phyloP scores from a whole-genome alignment of 2,888 invertebrate genomes.

The Empis stercorea region DNA sequence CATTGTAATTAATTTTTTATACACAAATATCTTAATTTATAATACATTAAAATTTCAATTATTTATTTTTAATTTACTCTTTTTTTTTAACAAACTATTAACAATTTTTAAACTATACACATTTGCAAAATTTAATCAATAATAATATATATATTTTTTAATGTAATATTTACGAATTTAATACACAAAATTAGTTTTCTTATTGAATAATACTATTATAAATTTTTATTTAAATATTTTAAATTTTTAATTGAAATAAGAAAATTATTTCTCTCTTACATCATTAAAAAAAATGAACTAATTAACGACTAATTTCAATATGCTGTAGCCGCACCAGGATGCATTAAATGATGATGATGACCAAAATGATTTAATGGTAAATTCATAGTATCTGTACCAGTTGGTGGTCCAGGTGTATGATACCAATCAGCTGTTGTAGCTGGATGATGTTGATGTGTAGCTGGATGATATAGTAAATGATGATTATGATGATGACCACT shows the following conservation, averaged over 20 bases:
- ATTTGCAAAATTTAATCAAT: no score
- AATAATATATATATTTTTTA: background rate
- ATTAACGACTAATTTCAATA: slow-evolving; percentile 45
- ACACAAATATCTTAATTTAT: no score
- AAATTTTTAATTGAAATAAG: background rate
- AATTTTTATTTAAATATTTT: background rate
- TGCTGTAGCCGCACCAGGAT: slow-evolving; percentile 59
- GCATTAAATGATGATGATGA: slow-evolving; percentile 48
- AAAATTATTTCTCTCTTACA: background rate
- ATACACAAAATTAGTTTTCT: background rate
- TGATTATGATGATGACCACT: slow-evolving; percentile 33
- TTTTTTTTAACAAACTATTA: background rate
- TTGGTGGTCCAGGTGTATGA: slow-evolving; percentile 32
- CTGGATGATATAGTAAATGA: slow-evolving; percentile 34
- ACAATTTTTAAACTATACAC: background rate
- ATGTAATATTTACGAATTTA: background rate
- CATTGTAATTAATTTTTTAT: no score
- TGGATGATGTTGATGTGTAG: slow-evolving; percentile 34
- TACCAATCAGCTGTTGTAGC: slow-evolving; percentile 34
- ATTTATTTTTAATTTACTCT: background rate
- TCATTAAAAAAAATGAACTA: background rate
- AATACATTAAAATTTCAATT: no score
- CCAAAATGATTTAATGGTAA: slow-evolving; percentile 39
- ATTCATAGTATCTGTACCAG: slow-evolving; percentile 35
- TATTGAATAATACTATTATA: background rate